A percentile compares a stretch with the other conserved stretches of the same genome.
phyloP scores from a whole-genome alignment of 2,888 invertebrate species.

The Crocallis elinguaria region DNA sequence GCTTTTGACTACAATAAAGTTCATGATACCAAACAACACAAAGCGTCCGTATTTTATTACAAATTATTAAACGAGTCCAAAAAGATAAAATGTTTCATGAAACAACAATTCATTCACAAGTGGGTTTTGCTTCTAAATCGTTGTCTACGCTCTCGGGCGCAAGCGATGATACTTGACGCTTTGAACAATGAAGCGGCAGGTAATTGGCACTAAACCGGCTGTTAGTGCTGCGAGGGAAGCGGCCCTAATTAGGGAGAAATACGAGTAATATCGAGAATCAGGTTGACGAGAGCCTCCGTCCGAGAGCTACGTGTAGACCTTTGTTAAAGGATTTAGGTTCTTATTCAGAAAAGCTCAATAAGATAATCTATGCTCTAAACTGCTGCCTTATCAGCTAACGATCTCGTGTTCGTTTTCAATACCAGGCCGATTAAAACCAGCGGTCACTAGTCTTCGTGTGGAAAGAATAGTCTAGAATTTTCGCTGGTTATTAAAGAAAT shows the following conservation, averaged over 20 bases:
- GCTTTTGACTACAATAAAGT: too few relatives aligned
- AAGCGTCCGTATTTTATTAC: too few relatives aligned
- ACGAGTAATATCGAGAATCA: constrained; percentile 47
- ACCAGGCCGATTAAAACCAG: too few relatives aligned
- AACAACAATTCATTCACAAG: constrained; percentile 29
- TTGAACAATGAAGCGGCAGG: constrained; percentile 65
- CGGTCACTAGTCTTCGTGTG: too few relatives aligned
- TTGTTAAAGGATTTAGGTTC: background rate
- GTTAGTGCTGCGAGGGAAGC: constrained; percentile 58
- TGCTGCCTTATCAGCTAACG: too few relatives aligned
- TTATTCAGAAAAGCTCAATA: too few relatives aligned
- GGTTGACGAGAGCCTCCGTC: constrained; percentile 10
- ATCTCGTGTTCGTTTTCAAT: too few relatives aligned
- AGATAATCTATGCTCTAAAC: too few relatives aligned
- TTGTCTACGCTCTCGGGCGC: constrained; percentile 40
- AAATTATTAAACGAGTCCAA: background rate
- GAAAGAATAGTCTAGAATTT: too few relatives aligned
- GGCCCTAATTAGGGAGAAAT: constrained; percentile 68
- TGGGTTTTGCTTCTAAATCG: constrained; percentile 48
- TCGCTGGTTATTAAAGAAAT: too few relatives aligned
- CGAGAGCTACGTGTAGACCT: background rate
- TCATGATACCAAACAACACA: too few relatives aligned
- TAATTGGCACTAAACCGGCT: constrained; percentile 75
- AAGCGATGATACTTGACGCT: constrained; percentile 61
- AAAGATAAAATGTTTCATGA: background rate